Conservation (phyloP, 2,888 invertebrate genomes). For the Eudasyphora cyanicolor region DNA sequence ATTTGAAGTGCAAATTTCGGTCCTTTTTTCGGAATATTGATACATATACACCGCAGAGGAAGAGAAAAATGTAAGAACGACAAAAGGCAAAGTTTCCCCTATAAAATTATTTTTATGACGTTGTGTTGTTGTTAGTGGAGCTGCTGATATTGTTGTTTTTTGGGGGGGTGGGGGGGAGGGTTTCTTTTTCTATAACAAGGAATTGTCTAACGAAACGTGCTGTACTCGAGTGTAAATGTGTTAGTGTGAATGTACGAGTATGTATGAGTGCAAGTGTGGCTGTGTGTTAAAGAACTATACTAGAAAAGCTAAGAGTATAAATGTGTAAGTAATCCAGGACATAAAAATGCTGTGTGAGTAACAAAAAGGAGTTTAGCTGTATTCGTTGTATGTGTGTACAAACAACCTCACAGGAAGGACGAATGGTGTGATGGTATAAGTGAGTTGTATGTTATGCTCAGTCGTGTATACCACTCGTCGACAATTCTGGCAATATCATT, state of each 20-base stretch:
- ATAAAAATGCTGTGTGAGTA: background rate
- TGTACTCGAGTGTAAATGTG: constrained; percentile 33
- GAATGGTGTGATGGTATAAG: constrained; percentile 28
- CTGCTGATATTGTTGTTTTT: constrained; percentile 13
- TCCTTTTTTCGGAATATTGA: background rate
- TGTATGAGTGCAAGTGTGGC: constrained; percentile 9
- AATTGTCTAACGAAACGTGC: constrained; percentile 58
- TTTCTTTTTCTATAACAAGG: constrained; percentile 46
- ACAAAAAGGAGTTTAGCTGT: background rate
- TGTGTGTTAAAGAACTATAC: constrained; percentile 15
- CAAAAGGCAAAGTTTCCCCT: constrained; percentile 40
- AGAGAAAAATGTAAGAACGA: constrained; percentile 36
- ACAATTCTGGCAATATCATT: constrained; percentile 42
- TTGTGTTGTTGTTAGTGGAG: constrained; percentile 2
- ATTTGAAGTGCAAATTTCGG: background rate
- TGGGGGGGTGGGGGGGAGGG: no score
- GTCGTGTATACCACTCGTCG: constrained; percentile 38
- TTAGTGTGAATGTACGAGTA: constrained; percentile 37
- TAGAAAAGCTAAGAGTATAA: background rate
- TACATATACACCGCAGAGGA: constrained; percentile 9
- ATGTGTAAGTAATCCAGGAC: background rate
- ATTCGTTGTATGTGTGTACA: background rate
- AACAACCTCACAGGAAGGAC: background rate
- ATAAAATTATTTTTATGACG: constrained; percentile 36
- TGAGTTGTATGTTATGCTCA: constrained; percentile 42